Evolutionary conservation across 2,113 vertebrate genomes (phyloP).

Genomic region (Pollimyrus isidori): DNA sequence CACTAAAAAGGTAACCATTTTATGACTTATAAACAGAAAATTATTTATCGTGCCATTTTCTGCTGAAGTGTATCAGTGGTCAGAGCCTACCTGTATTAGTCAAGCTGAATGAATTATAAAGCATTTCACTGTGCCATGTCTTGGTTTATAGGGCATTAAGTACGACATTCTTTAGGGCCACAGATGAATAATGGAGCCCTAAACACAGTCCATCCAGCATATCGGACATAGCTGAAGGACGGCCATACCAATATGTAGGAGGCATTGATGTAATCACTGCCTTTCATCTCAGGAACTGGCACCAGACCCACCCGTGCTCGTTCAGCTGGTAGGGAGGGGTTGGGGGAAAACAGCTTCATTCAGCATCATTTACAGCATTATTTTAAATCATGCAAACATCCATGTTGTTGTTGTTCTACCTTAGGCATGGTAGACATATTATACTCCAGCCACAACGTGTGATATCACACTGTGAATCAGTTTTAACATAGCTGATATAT

Average conservation of each 20-base stretch:
- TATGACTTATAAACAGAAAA: background rate
- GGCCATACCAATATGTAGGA: slow-evolving; percentile 92
- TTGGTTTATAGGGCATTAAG: background rate
- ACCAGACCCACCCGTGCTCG: slow-evolving; percentile 89
- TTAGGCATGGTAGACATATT: background rate
- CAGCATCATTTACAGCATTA: background rate
- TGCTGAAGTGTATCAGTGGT: background rate
- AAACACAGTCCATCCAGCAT: background rate
- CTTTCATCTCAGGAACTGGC: slow-evolving; percentile 92
- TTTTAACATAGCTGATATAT: background rate
- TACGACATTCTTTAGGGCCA: background rate
- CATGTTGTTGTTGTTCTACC: background rate
- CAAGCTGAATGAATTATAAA: background rate
- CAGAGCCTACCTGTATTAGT: background rate
- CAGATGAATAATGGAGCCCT: background rate
- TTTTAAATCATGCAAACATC: background rate
- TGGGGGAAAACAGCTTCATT: slow-evolving; percentile 19
- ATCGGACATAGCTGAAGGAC: slow-evolving; percentile 21
- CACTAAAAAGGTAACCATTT: background rate
- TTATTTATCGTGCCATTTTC: background rate
- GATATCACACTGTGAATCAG: background rate
- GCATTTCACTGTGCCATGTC: background rate
- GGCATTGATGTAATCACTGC: slow-evolving; percentile 98
- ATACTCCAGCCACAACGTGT: background rate
- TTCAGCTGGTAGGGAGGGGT: slow-evolving; percentile 66